phyloP scores from a whole-genome alignment of 2,113 vertebrate genomes.

The Petrocephalus zakoni region DNA sequence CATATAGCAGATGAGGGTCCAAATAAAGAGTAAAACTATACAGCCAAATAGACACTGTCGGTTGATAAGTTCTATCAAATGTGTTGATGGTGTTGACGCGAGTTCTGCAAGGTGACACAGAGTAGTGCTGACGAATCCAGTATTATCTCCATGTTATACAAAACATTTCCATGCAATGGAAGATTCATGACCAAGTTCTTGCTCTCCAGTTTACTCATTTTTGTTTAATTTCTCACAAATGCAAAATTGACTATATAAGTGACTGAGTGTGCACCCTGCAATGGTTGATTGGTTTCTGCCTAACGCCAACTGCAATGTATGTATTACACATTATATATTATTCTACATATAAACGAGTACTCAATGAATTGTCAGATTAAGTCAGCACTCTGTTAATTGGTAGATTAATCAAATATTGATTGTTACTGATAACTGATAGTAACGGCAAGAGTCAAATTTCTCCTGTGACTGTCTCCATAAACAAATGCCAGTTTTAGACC shows the following conservation, averaged over 20 bases:
- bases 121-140: not conserved
- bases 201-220: not conserved
- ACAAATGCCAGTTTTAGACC: not conserved
- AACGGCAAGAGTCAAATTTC: not conserved
- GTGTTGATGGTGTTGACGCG: not conserved
- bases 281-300: not conserved
- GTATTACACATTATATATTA: not conserved
- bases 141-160: not conserved
- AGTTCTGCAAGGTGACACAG: not conserved
- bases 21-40: too few relatives aligned
- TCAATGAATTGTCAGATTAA: not conserved
- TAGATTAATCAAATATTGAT: not conserved
- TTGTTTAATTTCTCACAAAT: not conserved
- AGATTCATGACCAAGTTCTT: not conserved
- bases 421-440: not conserved
- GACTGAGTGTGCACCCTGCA: not conserved
- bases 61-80: too few relatives aligned
- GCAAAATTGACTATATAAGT: not conserved
- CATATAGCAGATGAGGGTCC: too few relatives aligned
- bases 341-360: not conserved
- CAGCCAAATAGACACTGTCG: too few relatives aligned
- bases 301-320: not conserved
- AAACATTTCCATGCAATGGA: not conserved
- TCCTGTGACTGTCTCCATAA: not conserved
- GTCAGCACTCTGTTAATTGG: not conserved